Percentiles rank a stretch among this genome's conserved stretches.
These are phyloP conservation scores for Drosophila anomalata DNA, from an alignment of 2,888 invertebrate species.

Conservation along the genomic window DNA sequence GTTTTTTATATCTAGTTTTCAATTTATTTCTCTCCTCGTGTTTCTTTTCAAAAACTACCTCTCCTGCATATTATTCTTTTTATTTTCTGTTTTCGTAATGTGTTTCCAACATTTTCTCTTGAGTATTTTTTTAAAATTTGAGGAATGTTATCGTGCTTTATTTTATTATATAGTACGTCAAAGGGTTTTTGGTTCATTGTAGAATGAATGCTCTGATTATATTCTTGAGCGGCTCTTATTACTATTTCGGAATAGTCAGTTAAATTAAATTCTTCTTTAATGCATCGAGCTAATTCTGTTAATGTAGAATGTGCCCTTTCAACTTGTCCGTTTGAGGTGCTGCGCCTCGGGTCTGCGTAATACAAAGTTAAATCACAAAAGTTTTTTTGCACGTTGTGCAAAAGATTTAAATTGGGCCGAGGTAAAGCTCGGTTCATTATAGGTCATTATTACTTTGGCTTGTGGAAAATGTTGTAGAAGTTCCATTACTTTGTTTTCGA, in stretches of 20 bases:
- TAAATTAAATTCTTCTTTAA: constrained; percentile 8
- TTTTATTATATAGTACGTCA: constrained; percentile 7
- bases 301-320: neutral
- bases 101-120: constrained; percentile 3
- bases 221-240: constrained; percentile 6
- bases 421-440: neutral
- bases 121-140: neutral
- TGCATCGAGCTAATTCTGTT: neutral
- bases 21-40: too few species aligned
- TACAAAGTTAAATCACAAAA: neutral
- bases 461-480: neutral
- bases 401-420: neutral
- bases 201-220: constrained; percentile 13
- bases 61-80: neutral
- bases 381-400: neutral
- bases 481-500: neutral
- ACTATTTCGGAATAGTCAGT: constrained; percentile 13
- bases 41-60: too few species aligned
- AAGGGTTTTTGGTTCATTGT: constrained; percentile 1
- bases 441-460: neutral
- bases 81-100: constrained; percentile 1
- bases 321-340: neutral
- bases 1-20: too few species aligned
- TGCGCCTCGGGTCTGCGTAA: neutral
- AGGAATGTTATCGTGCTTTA: neutral